phyloP scores from a whole-genome alignment of 2,113 vertebrate species.

The Ardeotis arabs region DNA sequence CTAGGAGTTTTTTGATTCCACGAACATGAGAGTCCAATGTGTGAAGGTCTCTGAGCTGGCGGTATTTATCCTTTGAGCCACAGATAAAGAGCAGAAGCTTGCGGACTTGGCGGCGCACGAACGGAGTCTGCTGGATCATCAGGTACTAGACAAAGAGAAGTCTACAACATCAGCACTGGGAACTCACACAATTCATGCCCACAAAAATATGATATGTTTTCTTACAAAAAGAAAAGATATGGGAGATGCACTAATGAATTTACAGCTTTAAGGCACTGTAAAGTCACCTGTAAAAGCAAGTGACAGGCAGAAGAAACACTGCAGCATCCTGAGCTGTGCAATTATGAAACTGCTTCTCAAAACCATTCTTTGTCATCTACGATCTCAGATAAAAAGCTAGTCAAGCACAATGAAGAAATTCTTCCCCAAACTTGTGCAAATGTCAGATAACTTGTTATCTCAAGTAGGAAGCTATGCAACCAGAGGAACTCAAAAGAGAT shows the following conservation, averaged over 20 bases:
- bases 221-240: not conserved
- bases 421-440: not conserved
- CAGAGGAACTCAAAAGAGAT: not conserved
- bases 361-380: not conserved
- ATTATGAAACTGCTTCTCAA: not conserved
- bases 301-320: not conserved
- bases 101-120: slow-evolving; percentile 95
- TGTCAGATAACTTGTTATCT: not conserved
- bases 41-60: slow-evolving; percentile 95
- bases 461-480: not conserved
- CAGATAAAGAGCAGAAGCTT: slow-evolving; percentile 98
- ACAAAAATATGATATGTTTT: fast-evolving
- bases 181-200: not conserved
- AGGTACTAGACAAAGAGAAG: slow-evolving; percentile 82
- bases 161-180: not conserved
- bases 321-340: not conserved
- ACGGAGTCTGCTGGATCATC: slow-evolving; percentile 98
- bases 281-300: not conserved
- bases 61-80: slow-evolving; percentile 97
- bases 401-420: not conserved
- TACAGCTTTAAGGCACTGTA: not conserved
- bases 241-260: not conserved
- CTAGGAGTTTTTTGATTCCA: slow-evolving; percentile 94
- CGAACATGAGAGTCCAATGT: slow-evolving; percentile 93
- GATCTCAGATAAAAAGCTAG: not conserved